phyloP scores from a whole-genome alignment of 2,113 vertebrate species.

The Leiothrix lutea region DNA sequence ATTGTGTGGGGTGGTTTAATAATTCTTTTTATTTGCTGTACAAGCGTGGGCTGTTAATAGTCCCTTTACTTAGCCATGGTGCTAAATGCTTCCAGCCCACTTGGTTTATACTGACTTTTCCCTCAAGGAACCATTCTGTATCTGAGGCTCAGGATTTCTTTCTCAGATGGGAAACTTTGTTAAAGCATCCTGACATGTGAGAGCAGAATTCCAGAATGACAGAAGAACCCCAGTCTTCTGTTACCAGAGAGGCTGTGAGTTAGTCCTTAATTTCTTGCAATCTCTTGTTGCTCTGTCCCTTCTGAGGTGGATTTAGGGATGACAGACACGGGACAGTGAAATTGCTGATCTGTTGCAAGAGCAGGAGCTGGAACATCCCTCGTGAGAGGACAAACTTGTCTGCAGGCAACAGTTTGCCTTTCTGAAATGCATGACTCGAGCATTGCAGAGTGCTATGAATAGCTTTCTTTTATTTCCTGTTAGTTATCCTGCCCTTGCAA shows the following conservation, averaged over 20 bases:
- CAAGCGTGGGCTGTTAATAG: background rate
- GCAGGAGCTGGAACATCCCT: background rate
- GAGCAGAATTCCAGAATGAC: background rate
- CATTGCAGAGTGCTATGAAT: background rate
- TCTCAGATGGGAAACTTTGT: background rate
- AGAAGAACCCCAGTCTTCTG: background rate
- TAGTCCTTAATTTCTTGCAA: background rate
- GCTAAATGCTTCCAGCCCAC: background rate
- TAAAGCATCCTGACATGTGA: background rate
- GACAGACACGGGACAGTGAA: background rate
- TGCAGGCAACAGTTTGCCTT: constrained; percentile 27
- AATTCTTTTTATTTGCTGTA: background rate
- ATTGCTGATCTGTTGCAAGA: background rate
- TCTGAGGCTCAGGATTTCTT: background rate
- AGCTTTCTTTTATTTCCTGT: constrained; percentile 5
- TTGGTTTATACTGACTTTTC: background rate
- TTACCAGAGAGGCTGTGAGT: background rate
- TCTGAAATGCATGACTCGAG: background rate
- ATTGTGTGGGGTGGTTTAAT: background rate
- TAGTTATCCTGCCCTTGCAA: constrained; percentile 7
- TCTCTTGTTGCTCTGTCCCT: background rate
- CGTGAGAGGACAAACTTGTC: background rate
- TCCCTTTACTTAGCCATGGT: background rate
- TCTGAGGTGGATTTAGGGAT: background rate
- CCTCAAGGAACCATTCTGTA: background rate